Evolutionary conservation across 2,113 vertebrate species (phyloP).

Genomic region (Tragelaphus strepsiceros): DNA sequence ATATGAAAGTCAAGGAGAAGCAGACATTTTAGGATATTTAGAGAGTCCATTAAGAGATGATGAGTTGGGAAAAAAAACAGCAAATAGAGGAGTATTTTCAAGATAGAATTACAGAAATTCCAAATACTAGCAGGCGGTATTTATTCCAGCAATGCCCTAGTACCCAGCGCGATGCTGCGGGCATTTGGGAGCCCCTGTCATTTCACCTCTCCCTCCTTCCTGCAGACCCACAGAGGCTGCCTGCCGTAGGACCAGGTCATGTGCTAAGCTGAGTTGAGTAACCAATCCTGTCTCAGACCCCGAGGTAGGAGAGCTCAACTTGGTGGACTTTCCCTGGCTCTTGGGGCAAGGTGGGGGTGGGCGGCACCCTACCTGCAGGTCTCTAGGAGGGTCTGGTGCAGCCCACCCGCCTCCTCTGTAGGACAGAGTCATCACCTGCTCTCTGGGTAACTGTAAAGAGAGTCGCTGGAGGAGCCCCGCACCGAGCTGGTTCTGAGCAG

Average conservation of each 20-base stretch:
- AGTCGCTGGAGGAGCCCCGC: no score
- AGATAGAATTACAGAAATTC: neutral
- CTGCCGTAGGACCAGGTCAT: no score
- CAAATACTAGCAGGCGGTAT: neutral
- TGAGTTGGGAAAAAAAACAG: neutral
- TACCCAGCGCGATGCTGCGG: neutral
- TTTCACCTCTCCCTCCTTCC: neutral
- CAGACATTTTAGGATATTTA: constrained; percentile 16
- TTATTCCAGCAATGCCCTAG: neutral
- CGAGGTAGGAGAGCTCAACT: neutral
- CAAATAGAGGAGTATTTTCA: neutral
- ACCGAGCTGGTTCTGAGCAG: neutral
- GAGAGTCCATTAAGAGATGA: neutral
- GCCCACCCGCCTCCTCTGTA: neutral
- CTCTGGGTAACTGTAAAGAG: neutral
- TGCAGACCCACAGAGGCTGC: neutral
- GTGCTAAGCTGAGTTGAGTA: neutral
- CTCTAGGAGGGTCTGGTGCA: neutral
- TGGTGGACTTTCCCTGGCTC: rapidly evolving
- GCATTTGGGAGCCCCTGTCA: neutral
- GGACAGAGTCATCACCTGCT: neutral
- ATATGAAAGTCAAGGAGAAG: constrained; percentile 35
- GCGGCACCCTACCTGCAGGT: neutral
- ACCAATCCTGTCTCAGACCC: neutral
- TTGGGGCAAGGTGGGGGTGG: neutral